Base-by-base conservation (phyloP, 64 coral and sea anemone species). In the Orbicella faveolata region DNA sequence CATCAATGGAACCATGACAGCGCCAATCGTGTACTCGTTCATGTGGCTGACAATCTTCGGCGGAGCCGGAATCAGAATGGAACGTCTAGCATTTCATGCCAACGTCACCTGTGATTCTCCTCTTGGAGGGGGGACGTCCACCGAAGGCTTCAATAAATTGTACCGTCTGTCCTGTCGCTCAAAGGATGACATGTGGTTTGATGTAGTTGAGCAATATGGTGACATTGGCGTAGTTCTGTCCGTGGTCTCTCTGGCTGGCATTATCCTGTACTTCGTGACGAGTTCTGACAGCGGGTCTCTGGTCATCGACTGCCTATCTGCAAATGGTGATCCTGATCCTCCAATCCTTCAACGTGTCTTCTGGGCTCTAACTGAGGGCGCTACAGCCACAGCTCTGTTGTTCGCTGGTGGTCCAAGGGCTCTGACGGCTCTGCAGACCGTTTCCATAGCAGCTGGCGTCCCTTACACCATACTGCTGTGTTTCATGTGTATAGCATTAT, bases 11-110 rank as follows among this genome's bases (percentile, higher is more conserved):
- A 87, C 85, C 19, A 74, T 87, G 85, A 87, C 85, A 9, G 85
- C 74, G 33, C 85, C 85, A 36, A 76, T 87, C 66, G 69, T 87
- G 85, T 87, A 87, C 54, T 75, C 69, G 6, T 75, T 87, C 85
- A 75, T 87, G 85, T 87, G 85, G 85, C 74, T 87, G 51, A 75
- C 85, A 15, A 76, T 87, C 69, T 87, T 87, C 34, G 85, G 85
- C 7, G 85, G 69, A 37, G 74, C 74, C 33, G 85, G 85, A 1
- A 75, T 87, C 23, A 87, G 36, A 19, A 87, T 87, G 85, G 85
- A 87, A 66, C 85, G 85, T 20, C 16, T 34, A 57, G 85, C 85
- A 21, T 75, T 75, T n/a, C 68, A 87, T 44, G 85, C 85, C 12
- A 62, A 62, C 69, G 12, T 87, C 39, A 63, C 25, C 51, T 87